Percentiles rank a stretch among this genome's conserved stretches.
Evolutionary conservation across 2,113 vertebrate species (phyloP).

Genomic region (Lota lota): DNA sequence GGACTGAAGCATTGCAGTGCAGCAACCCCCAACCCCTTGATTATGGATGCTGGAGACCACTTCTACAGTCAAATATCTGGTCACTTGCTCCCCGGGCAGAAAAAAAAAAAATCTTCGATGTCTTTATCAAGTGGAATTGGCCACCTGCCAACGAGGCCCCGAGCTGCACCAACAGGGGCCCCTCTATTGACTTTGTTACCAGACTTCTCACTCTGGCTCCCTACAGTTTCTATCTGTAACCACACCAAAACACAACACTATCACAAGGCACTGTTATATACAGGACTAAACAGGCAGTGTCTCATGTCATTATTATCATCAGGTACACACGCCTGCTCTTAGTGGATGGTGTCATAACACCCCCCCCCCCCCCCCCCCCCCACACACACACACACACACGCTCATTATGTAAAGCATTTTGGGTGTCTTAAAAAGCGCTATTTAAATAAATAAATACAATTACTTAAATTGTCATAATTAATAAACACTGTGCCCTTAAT

Average conservation of each 20-base stretch:
- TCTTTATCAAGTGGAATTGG: slow-evolving; percentile 11
- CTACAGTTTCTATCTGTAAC: slow-evolving; percentile 15
- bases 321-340: too few relatives aligned
- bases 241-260: slow-evolving; percentile 15
- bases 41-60: background rate
- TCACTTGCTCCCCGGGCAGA: slow-evolving; percentile 8
- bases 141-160: slow-evolving; percentile 4
- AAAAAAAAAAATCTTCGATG: slow-evolving; percentile 25
- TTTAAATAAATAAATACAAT: too few relatives aligned
- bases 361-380: too few relatives aligned
- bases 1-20: slow-evolving; percentile 15
- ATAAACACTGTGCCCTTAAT: too few relatives aligned
- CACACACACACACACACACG: too few relatives aligned
- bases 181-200: slow-evolving; percentile 10
- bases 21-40: slow-evolving; percentile 1
- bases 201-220: slow-evolving; percentile 7
- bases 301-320: too few relatives aligned
- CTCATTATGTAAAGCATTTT: too few relatives aligned
- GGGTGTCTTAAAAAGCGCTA: too few relatives aligned
- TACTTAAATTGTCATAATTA: too few relatives aligned
- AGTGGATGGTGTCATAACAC: too few relatives aligned
- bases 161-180: slow-evolving; percentile 1
- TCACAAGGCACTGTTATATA: background rate
- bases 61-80: slow-evolving; percentile 16
- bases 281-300: too few relatives aligned